Percentiles rank a stretch among this genome's conserved stretches.
Evolutionary conservation across 2,888 invertebrate species (phyloP).

Genomic region (Drosophila falleni): DNA sequence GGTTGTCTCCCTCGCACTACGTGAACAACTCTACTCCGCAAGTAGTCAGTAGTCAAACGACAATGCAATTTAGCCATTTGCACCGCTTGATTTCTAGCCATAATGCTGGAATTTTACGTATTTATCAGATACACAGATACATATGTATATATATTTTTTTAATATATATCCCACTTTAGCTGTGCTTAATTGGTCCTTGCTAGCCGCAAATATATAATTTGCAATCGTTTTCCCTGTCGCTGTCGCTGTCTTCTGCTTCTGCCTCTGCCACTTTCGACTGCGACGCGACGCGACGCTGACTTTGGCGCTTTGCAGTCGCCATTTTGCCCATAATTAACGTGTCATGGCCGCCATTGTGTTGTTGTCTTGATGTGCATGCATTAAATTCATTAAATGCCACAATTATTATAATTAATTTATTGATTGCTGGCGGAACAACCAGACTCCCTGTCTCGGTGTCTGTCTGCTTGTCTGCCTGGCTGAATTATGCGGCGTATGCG

Average conservation of each 20-base stretch:
- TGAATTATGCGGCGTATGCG: conserved; percentile 42
- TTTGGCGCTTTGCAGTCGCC: conserved; percentile 44
- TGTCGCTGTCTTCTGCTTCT: background rate
- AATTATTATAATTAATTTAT: conserved; percentile 85
- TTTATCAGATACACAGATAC: conserved; percentile 13
- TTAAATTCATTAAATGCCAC: conserved; percentile 84
- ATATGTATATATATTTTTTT: background rate
- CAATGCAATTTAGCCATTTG: conserved; percentile 64
- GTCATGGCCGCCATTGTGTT: conserved; percentile 76
- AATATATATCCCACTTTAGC: conserved; percentile 26
- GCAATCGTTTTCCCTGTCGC: conserved; percentile 14
- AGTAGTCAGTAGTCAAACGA: conserved; percentile 13
- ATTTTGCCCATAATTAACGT: conserved; percentile 80
- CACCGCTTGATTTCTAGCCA: conserved; percentile 48
- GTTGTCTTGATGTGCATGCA: conserved; percentile 68
- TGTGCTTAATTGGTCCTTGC: conserved; percentile 60
- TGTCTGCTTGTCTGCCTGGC: background rate
- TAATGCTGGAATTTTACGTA: conserved; percentile 60
- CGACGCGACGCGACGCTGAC: conserved; percentile 25
- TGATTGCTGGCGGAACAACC: conserved; percentile 54
- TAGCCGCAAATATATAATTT: conserved; percentile 66
- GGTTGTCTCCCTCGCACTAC: conserved; percentile 67
- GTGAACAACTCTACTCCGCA: background rate
- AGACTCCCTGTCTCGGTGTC: background rate
- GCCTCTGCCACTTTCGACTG: conserved; percentile 11